Evolutionary conservation across 2,113 vertebrate genomes (phyloP).

Genomic region (Scomber japonicus): DNA sequence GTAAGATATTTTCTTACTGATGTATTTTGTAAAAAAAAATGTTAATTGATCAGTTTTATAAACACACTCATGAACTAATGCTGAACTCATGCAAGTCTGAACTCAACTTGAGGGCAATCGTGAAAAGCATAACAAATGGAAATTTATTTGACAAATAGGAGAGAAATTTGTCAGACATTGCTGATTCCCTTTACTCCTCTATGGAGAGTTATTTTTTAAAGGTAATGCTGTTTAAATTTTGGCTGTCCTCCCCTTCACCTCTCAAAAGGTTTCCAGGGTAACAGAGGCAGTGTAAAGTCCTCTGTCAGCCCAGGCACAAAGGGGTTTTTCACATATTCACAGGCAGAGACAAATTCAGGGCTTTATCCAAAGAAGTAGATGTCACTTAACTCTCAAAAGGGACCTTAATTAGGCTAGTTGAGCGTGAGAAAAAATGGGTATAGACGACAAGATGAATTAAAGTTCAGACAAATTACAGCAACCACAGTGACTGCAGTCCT

Average conservation of each 20-base stretch:
- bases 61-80: slow-evolving; percentile 13
- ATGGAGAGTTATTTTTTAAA: slow-evolving; percentile 63
- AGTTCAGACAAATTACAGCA: slow-evolving; percentile 68
- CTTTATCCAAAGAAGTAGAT: slow-evolving; percentile 75
- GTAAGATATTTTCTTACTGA: slow-evolving; percentile 79
- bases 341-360: slow-evolving; percentile 74
- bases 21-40: slow-evolving; percentile 22
- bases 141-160: slow-evolving; percentile 45
- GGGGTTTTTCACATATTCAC: slow-evolving; percentile 67
- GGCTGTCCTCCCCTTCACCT: slow-evolving; percentile 84
- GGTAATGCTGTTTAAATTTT: slow-evolving; percentile 77
- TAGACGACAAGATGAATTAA: slow-evolving; percentile 68
- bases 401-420: slow-evolving; percentile 74
- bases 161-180: slow-evolving; percentile 49
- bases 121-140: slow-evolving; percentile 42
- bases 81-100: slow-evolving; percentile 24
- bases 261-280: slow-evolving; percentile 82
- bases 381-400: slow-evolving; percentile 75
- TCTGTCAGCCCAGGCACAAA: slow-evolving; percentile 69
- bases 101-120: slow-evolving; percentile 10
- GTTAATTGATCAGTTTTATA: slow-evolving; percentile 31
- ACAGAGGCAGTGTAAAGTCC: slow-evolving; percentile 69
- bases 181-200: slow-evolving; percentile 54
- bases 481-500: slow-evolving; percentile 29
- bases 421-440: slow-evolving; percentile 68